Evolutionary conservation across 1,140 invertebrate species (phyloP).

Genomic region (Trichomalopsis sarcophagae): DNA sequence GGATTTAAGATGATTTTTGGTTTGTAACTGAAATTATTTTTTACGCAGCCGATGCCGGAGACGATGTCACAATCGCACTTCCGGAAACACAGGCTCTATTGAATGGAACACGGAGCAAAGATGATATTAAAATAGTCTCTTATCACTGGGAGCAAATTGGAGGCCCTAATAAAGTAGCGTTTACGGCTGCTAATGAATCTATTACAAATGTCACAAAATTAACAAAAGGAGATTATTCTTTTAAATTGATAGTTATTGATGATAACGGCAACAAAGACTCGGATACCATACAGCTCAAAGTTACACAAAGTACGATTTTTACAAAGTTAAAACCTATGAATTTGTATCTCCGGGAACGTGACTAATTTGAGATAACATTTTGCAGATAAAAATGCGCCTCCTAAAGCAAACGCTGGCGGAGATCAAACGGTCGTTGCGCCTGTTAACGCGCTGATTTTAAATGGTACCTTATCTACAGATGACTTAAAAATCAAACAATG

Average conservation of each 20-base stretch:
- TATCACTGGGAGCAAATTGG: constrained; percentile 90
- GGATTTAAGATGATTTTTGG: constrained; percentile 24
- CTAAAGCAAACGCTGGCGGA: constrained; percentile 90
- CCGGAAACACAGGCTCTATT: constrained; percentile 86
- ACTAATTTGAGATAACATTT: constrained; percentile 32
- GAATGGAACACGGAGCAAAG: constrained; percentile 88
- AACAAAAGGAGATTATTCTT: constrained; percentile 89
- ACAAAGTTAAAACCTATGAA: neutral
- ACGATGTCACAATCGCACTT: constrained; percentile 82
- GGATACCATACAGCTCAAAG: constrained; percentile 83
- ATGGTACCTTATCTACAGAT: constrained; percentile 90
- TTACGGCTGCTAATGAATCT: constrained; percentile 75
- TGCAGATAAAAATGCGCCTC: constrained; percentile 90
- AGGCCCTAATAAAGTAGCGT: constrained; percentile 76
- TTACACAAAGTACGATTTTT: constrained; percentile 89
- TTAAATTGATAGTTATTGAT: constrained; percentile 90
- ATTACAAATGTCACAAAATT: constrained; percentile 86
- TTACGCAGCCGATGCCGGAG: constrained; percentile 78
- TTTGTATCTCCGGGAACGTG: neutral
- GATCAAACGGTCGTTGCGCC: constrained; percentile 88
- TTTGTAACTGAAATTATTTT: constrained; percentile 12
- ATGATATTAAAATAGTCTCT: constrained; percentile 88
- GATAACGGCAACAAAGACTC: constrained; percentile 87
- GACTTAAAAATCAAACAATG: constrained; percentile 91
- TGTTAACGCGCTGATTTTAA: constrained; percentile 84